Evolutionary conservation across 37 sponge, comb jelly and placozoan genomes (phyloP).

Genomic region (Amphimedon queenslandica): DNA sequence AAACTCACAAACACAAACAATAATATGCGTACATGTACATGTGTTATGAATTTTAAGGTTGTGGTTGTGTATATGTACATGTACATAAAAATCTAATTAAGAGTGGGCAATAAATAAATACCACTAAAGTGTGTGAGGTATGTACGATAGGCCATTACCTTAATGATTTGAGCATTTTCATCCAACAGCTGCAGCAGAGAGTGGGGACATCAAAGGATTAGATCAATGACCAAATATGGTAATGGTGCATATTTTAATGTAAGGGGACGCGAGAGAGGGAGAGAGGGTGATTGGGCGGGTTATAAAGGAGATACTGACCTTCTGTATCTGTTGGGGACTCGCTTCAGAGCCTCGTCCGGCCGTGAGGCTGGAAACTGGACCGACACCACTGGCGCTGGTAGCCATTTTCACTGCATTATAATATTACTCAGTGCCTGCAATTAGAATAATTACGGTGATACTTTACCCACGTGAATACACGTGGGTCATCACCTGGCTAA

Average conservation of each 20-base stretch:
- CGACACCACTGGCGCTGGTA: not conserved
- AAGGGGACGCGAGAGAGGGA: too few relatives aligned
- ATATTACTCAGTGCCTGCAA: not conserved
- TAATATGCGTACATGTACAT: too few relatives aligned
- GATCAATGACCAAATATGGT: too few relatives aligned
- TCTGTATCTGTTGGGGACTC: constrained; percentile 1
- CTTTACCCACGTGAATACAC: too few relatives aligned
- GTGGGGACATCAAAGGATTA: not conserved
- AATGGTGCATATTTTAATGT: too few relatives aligned
- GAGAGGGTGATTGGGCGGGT: too few relatives aligned
- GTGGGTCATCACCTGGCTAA: too few relatives aligned
- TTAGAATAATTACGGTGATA: too few relatives aligned
- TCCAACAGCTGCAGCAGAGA: constrained; percentile 49
- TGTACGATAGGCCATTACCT: constrained; percentile 16
- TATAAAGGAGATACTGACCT: not conserved
- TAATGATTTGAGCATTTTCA: constrained; percentile 71
- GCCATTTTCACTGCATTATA: not conserved
- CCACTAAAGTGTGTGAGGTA: not conserved
- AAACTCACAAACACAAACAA: too few relatives aligned
- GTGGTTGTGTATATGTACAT: not conserved
- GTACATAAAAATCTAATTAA: constrained; percentile 2
- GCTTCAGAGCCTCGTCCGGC: not conserved
- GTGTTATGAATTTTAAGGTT: not conserved
- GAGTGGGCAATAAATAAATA: too few relatives aligned
- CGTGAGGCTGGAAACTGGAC: not conserved